Evolutionary conservation across 2,113 vertebrate genomes (phyloP).

Genomic region (Anhinga rufa): DNA sequence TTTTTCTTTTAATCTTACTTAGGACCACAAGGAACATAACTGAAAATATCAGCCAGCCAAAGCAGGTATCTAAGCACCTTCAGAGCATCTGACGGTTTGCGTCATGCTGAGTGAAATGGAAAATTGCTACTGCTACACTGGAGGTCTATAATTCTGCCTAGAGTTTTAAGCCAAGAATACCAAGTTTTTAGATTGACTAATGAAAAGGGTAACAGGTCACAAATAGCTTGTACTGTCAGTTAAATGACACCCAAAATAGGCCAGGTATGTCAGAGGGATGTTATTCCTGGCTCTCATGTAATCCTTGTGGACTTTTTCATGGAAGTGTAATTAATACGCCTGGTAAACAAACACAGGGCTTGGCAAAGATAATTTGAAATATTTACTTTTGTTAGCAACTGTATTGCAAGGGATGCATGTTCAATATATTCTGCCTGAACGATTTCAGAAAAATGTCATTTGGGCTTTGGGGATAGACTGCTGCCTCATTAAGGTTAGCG

Average conservation of each 20-base stretch:
- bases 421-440: neutral
- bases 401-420: neutral
- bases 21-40: neutral
- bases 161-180: neutral
- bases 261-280: neutral
- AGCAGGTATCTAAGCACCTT: neutral
- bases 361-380: neutral
- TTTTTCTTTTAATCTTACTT: neutral
- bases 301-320: neutral
- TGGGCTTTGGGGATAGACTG: slow-evolving; percentile 25
- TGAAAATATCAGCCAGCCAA: neutral
- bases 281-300: neutral
- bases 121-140: neutral
- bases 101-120: neutral
- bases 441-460: slow-evolving; percentile 20
- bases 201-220: neutral
- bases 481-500: slow-evolving; percentile 29
- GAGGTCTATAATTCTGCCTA: neutral
- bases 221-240: neutral
- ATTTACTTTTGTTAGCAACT: slow-evolving; percentile 11
- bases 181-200: neutral
- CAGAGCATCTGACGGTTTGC: neutral
- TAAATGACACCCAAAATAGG: neutral
- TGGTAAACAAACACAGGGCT: slow-evolving; percentile 10
- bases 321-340: slow-evolving; percentile 24